Conservation (phyloP, 2,113 vertebrate genomes). For the Nothocercus julius region DNA sequence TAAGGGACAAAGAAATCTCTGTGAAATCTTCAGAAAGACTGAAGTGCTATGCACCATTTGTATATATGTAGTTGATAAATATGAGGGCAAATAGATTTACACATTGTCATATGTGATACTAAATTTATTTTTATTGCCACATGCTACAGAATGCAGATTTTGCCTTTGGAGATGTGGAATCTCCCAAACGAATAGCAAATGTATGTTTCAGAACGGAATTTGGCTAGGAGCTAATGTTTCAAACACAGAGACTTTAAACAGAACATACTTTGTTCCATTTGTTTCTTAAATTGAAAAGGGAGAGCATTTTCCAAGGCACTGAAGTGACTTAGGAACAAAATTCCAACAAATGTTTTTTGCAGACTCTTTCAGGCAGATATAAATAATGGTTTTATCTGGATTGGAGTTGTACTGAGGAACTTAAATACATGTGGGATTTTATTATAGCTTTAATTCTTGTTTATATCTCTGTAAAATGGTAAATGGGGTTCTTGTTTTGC, state of each 20-base stretch:
- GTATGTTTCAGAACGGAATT: background rate
- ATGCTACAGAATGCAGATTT: background rate
- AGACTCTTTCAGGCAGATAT: background rate
- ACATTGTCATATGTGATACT: background rate
- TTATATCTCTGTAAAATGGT: background rate
- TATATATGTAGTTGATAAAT: background rate
- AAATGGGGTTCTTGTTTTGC: background rate
- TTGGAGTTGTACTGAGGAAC: background rate
- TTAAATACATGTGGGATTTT: background rate
- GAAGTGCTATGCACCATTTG: background rate
- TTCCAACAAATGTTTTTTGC: background rate
- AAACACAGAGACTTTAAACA: background rate
- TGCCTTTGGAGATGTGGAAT: background rate
- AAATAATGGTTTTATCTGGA: background rate
- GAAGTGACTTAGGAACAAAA: background rate
- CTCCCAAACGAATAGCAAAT: background rate
- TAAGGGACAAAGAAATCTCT: background rate
- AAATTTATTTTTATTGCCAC: rapidly evolving
- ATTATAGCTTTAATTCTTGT: background rate
- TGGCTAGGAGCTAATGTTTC: background rate
- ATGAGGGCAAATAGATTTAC: background rate
- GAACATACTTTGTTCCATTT: background rate
- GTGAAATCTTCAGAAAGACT: background rate
- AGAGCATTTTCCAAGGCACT: background rate
- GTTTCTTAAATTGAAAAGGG: background rate